A percentile compares a stretch with the other conserved stretches of the same genome.
phyloP scores from a whole-genome alignment of 2,797 vertebrate species.

The Aulostomus chinensis region DNA sequence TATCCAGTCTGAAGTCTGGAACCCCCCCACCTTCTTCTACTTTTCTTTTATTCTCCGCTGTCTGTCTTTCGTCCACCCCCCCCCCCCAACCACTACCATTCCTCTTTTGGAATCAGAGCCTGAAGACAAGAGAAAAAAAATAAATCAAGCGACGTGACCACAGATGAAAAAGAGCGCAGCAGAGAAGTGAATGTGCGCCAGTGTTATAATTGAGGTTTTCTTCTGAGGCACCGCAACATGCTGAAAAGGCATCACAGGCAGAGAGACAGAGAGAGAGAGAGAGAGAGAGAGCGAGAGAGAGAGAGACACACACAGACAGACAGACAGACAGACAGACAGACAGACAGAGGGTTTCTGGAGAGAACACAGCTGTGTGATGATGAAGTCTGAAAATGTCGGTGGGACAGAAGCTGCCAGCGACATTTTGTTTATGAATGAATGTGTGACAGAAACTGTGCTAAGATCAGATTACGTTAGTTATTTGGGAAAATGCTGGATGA shows the following conservation, averaged over 20 bases:
- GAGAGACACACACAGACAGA: too few species aligned
- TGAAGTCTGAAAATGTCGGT: conserved; percentile 29
- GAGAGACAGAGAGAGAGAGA: too few species aligned
- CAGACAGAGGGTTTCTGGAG: conserved; percentile 22
- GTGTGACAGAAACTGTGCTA: conserved; percentile 4
- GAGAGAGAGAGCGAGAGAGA: too few species aligned
- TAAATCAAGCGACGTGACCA: conserved; percentile 29
- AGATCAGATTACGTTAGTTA: conserved; percentile 32
- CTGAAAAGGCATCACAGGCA: conserved; percentile 69
- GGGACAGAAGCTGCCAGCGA: conserved; percentile 18
- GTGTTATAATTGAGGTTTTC: conserved; percentile 64
- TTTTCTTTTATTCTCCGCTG: conserved; percentile 24
- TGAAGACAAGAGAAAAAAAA: conserved; percentile 1
- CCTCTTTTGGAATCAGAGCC: conserved; percentile 14
- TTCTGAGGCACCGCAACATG: conserved; percentile 60
- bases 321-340: too few species aligned
- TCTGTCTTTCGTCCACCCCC: conserved; percentile 12
- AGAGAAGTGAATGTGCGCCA: conserved; percentile 38
- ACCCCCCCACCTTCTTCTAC: not conserved
- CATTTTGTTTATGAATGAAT: conserved; percentile 39
- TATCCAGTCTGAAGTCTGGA: conserved; percentile 1
- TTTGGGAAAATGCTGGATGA: conserved; percentile 24
- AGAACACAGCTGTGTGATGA: conserved; percentile 23
- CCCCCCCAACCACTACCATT: not conserved
- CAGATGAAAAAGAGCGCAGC: conserved; percentile 30